Conservation (phyloP, 2,888 invertebrate species). For the Lycocerus yunnanus region DNA sequence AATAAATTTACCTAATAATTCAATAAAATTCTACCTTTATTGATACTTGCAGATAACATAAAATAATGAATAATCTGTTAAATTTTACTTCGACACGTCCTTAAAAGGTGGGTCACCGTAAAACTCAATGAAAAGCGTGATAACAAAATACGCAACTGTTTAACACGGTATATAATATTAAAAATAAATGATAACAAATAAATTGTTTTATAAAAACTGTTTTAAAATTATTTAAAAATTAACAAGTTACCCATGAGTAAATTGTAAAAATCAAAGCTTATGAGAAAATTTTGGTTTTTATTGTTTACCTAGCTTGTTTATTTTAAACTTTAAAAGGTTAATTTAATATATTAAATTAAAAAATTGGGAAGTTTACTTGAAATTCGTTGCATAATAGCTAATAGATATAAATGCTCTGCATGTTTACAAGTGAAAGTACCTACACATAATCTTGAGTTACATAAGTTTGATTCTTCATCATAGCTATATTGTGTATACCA, state of each 20-base stretch:
- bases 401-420: not conserved
- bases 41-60: not conserved
- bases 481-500: not conserved
- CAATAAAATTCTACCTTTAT: not conserved
- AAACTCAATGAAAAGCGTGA: not conserved
- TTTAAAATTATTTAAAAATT: too few relatives aligned
- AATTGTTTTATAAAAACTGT: not conserved
- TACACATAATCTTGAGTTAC: not conserved
- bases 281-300: too few relatives aligned
- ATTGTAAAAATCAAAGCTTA: too few relatives aligned
- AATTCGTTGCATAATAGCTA: not conserved
- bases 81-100: not conserved
- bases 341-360: not conserved
- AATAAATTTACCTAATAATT: not conserved
- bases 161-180: not conserved
- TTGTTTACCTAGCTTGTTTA: too few relatives aligned
- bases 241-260: too few relatives aligned
- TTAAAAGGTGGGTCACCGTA: not conserved
- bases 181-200: not conserved
- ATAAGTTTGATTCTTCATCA: not conserved
- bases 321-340: too few relatives aligned
- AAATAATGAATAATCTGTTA: not conserved
- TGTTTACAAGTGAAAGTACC: not conserved
- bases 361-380: not conserved
- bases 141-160: not conserved